Conservation (phyloP, 2,113 vertebrate genomes). For the Helogale parvula region DNA sequence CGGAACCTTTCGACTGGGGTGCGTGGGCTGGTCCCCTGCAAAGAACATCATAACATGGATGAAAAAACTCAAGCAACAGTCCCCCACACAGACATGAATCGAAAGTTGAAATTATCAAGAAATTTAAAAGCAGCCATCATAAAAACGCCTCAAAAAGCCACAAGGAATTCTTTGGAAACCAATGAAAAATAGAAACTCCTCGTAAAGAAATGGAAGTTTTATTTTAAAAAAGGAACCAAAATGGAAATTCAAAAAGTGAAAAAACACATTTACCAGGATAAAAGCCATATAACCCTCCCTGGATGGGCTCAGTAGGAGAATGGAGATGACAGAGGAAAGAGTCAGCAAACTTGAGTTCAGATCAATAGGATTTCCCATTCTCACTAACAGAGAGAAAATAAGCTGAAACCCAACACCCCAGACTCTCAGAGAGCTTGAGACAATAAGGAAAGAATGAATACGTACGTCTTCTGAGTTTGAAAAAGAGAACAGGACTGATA, state of each 20-base stretch:
- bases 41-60: background rate
- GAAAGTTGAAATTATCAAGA: background rate
- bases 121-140: background rate
- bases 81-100: background rate
- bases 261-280: background rate
- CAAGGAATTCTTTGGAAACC: background rate
- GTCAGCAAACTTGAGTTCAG: background rate
- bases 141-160: background rate
- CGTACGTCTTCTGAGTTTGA: background rate
- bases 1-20: no score
- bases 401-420: background rate
- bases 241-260: background rate
- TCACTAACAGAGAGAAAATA: background rate
- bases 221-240: background rate
- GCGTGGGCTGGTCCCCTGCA: no score
- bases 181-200: background rate
- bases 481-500: background rate
- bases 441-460: background rate
- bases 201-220: background rate
- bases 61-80: background rate
- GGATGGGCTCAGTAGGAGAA: rapidly evolving
- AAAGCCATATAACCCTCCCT: background rate
- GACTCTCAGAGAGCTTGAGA: background rate
- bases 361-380: background rate
- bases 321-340: background rate